Evolutionary conservation across 2,797 vertebrate genomes (phyloP).

Genomic region (Dromococcyx pavoninus): DNA sequence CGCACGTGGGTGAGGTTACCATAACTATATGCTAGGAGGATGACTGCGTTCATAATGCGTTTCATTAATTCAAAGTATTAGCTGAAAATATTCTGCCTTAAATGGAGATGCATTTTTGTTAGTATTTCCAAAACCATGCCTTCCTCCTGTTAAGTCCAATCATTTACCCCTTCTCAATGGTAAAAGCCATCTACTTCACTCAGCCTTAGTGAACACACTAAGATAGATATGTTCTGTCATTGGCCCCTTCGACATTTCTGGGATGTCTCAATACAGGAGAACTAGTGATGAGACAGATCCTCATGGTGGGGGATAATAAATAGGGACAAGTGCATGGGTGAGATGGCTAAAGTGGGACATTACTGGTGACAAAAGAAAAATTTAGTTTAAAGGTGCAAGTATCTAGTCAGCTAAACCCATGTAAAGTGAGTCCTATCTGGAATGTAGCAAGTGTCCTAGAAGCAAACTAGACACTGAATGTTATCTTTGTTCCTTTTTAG

Average conservation of each 20-base stretch:
- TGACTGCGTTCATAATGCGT: neutral
- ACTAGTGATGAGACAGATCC: neutral
- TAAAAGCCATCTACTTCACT: neutral
- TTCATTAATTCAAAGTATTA: neutral
- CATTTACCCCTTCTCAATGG: neutral
- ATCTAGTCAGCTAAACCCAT: neutral
- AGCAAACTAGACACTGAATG: neutral
- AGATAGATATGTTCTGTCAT: neutral
- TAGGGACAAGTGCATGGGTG: neutral
- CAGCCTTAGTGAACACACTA: neutral
- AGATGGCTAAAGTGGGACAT: neutral
- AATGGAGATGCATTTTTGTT: neutral
- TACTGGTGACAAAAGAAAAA: neutral
- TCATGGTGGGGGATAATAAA: slow-evolving; percentile 1
- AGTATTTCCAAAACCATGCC: neutral
- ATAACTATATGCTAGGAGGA: neutral
- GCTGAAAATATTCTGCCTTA: neutral
- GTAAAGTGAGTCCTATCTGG: neutral
- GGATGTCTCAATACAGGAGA: neutral
- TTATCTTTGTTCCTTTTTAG: slow-evolving; percentile 31
- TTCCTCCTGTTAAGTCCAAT: neutral
- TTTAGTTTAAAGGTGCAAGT: slow-evolving; percentile 12
- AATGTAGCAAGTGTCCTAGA: neutral
- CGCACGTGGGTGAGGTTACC: neutral
- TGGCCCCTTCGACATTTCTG: neutral